Evolutionary conservation across 2,888 invertebrate genomes (phyloP), one percentile per base, ranked within the genome.

Genomic region (Reticulitermes lucifugus): DNA sequence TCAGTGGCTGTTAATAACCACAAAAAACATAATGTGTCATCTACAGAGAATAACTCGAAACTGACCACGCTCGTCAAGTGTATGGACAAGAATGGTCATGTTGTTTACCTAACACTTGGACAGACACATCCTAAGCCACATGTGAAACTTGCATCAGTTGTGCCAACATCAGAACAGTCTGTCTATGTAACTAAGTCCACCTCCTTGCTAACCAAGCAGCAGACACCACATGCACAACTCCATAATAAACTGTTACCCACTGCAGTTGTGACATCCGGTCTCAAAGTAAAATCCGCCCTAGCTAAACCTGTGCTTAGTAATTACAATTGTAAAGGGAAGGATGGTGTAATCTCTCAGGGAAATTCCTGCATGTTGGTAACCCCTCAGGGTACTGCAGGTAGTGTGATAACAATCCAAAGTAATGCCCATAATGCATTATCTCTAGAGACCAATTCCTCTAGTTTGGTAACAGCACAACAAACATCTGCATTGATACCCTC

Each of bases 11-110:
- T 46, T 25, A 51, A 7, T 25, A 55, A 22, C n/a, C 12, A 29
- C 22, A 25, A 29, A 51, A 83, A 86, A 71, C 84, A 84, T 59
- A 86, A 86, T 29, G 70, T 85, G 2, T 83, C 86, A 43, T 79
- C 73, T 21, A 77, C 83, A 21, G 12, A 46, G 21, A 73, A n/a
- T 6, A 10, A 73, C 35, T 73, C 70, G 4, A 80, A 83, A 55
- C 84, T 85, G 12, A 81, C 85, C 80, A 84, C 85, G 29, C 73
- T 85, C 6, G 84, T 85, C 5, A 86, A 84, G 79, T 82, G 85
- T 55, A 86, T 84, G 29, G 86, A 87, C 46, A 71, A 80, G 35
- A 73, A 41, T 6, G 85, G 85, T 21, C 85, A 85, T 46, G 79
- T 86, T 7, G 86, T 87, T n/a, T 84, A 84, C 43, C 75, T 86